phyloP scores from a whole-genome alignment of 2,797 vertebrate species.

The Artibeus lituratus region DNA sequence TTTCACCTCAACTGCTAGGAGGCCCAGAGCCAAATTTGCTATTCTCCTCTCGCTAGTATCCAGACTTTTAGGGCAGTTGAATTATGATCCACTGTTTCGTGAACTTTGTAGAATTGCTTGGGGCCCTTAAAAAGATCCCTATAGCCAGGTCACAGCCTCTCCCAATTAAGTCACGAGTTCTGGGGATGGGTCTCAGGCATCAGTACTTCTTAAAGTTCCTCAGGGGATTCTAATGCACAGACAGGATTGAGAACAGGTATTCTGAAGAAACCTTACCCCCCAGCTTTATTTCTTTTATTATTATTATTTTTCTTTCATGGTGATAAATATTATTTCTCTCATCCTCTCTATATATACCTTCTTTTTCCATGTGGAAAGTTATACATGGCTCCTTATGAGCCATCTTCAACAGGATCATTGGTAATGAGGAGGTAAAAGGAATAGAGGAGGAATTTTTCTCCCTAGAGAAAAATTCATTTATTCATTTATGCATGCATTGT shows the following conservation, averaged over 20 bases:
- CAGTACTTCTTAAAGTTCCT: neutral
- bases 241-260: neutral
- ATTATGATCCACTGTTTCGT: neutral
- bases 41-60: neutral
- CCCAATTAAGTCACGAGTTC: neutral
- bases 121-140: neutral
- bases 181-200: neutral
- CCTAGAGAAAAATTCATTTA: conserved; percentile 40
- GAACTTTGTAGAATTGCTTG: neutral
- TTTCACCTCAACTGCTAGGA: neutral
- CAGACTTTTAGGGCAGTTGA: neutral
- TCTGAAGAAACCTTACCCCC: neutral
- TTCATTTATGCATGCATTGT: conserved; percentile 11
- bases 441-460: neutral
- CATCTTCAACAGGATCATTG: neutral
- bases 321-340: neutral
- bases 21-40: neutral
- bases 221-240: neutral
- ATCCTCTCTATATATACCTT: neutral
- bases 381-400: neutral
- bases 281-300: neutral
- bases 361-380: neutral
- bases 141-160: neutral
- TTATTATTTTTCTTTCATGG: neutral
- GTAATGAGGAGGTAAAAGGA: neutral